These are phyloP conservation scores for Embidobia sp. DNA, from an alignment of 2,888 invertebrate genomes.

Conservation along the genomic window DNA sequence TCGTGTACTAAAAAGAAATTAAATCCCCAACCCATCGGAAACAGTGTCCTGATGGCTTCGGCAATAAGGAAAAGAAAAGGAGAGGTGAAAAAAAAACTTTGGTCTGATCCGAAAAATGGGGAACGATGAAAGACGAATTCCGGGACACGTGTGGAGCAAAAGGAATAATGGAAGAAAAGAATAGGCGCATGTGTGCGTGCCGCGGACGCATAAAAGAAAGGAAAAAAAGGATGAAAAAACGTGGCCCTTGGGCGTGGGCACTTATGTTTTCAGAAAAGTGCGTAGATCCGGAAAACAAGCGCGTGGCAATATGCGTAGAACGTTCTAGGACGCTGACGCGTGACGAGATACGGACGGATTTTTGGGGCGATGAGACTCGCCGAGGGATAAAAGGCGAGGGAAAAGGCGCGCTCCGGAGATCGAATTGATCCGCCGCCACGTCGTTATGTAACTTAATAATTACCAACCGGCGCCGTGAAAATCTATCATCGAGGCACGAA, in stretches of 20 bases:
- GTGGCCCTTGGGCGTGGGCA: slow-evolving; percentile 67
- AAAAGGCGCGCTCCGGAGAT: slow-evolving; percentile 36
- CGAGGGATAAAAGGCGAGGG: slow-evolving; percentile 33
- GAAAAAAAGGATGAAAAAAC: slow-evolving; percentile 30
- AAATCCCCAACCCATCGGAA: too few species aligned
- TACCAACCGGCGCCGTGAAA: neutral
- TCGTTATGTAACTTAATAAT: slow-evolving; percentile 1
- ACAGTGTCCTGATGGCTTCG: too few species aligned
- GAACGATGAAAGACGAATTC: slow-evolving; percentile 45
- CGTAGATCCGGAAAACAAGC: slow-evolving; percentile 69
- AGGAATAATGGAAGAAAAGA: slow-evolving; percentile 35
- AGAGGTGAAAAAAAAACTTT: slow-evolving; percentile 21
- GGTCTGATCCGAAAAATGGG: slow-evolving; percentile 21
- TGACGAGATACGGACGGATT: slow-evolving; percentile 51
- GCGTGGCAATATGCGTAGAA: slow-evolving; percentile 64
- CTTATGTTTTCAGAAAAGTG: slow-evolving; percentile 78
- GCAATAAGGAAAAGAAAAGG: too few species aligned
- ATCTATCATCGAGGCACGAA: neutral
- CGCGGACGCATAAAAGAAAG: slow-evolving; percentile 3
- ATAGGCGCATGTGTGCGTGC: neutral
- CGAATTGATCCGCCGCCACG: neutral
- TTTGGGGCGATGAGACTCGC: slow-evolving; percentile 36
- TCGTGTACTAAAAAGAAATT: too few species aligned
- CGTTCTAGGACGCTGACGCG: slow-evolving; percentile 62
- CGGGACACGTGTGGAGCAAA: slow-evolving; percentile 45